Conservation (phyloP, 2,113 vertebrate species). For the Mesocricetus auratus region DNA sequence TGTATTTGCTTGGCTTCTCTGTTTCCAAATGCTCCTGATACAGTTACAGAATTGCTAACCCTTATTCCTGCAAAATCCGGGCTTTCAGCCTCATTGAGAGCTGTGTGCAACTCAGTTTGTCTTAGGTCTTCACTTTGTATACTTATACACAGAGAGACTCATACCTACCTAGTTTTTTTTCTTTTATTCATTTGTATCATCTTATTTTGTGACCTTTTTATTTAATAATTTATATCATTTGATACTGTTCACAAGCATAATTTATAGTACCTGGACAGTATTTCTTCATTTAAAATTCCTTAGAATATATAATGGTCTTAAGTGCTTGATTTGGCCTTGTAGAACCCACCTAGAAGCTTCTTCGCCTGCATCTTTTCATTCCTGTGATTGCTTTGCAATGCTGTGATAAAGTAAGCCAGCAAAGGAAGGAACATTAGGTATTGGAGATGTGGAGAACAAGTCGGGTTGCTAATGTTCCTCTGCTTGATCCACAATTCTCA, state of each 20-base stretch:
- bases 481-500: slow-evolving; percentile 15
- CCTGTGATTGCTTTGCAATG: neutral
- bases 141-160: neutral
- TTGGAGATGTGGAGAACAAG: neutral
- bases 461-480: slow-evolving; percentile 21
- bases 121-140: neutral
- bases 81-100: neutral
- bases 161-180: slow-evolving; percentile 39
- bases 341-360: slow-evolving; percentile 35
- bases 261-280: neutral
- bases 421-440: slow-evolving; percentile 44
- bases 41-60: slow-evolving; percentile 17
- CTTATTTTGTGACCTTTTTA: slow-evolving; percentile 26
- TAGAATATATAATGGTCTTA: slow-evolving; percentile 19
- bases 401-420: slow-evolving; percentile 6
- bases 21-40: neutral
- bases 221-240: slow-evolving; percentile 11
- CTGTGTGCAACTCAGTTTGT: neutral
- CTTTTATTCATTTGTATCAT: slow-evolving; percentile 22
- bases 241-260: neutral
- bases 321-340: slow-evolving; percentile 30
- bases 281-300: neutral
- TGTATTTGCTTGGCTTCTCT: slow-evolving; percentile 11
- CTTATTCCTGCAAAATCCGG: neutral
- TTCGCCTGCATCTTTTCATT: slow-evolving; percentile 39